Conservation (phyloP, 1,140 invertebrate genomes). For the Bombus turneri region DNA sequence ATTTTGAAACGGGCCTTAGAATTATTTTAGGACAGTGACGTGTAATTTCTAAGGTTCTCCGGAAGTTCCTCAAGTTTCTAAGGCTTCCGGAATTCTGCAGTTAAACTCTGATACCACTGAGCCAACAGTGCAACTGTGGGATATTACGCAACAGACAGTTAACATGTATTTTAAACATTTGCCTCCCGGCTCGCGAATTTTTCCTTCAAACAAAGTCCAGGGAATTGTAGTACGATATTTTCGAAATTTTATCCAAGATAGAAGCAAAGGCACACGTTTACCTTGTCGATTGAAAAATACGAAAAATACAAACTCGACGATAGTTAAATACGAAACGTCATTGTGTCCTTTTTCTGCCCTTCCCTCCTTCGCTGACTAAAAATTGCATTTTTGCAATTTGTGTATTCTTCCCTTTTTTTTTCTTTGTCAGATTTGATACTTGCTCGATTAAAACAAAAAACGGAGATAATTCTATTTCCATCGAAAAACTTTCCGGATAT, state of each 20-base stretch:
- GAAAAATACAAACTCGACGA: neutral
- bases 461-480: neutral
- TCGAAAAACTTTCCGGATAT: neutral
- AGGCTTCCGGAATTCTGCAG: constrained; percentile 3
- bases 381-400: no score
- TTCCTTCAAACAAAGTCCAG: neutral
- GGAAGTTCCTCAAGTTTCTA: constrained; percentile 9
- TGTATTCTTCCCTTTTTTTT: neutral
- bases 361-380: neutral
- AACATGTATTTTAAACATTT: constrained; percentile 1
- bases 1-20: neutral
- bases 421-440: neutral
- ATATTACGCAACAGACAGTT: neutral
- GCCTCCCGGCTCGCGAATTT: neutral
- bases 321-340: neutral
- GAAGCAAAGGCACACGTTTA: neutral
- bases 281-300: neutral
- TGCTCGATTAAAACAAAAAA: neutral
- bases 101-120: neutral
- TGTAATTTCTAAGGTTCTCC: neutral
- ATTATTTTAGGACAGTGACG: constrained; percentile 5
- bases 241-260: neutral
- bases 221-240: neutral
- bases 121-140: neutral
- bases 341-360: neutral